Evolutionary conservation across 2,113 vertebrate species (phyloP), one percentile per base, ranked within the genome.

Genomic region (Limnothrissa miodon): DNA sequence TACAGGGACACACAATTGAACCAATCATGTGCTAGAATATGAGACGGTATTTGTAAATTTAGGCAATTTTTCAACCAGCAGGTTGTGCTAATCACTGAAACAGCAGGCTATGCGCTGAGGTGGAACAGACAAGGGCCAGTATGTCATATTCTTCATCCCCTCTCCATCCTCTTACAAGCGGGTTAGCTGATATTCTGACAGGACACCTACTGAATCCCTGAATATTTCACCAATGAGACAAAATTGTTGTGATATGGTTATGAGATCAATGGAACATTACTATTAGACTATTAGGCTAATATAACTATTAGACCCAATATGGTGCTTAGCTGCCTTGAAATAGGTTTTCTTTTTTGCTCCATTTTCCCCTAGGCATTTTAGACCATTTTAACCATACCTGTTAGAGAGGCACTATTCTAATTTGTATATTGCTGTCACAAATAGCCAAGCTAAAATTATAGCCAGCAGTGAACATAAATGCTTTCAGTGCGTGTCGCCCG

Each of bases 361-460:
- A 23, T 33, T 74, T 4, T 17, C 33, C 66, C 66, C 66, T 33
- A 36, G 25, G 62, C 0, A 0, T 39, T 0, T 36, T 4, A 74
- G 19, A 56, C 19, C 21, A 7, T 56, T 23, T 23, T 56, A 10
- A 29, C 10, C 59, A 66, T 33, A 25, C 25, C n/a, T 66, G 59
- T 29, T 66, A 66, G 2, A 66, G 66, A 70, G 62, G 62, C 29
- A 70, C 25, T 33, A 33, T 29, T 33, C 7, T 70, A 70, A 70
- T 70, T 29, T 59, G 29, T 17, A 74, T 74, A 33, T 74, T 39
- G 66, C 66, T 74, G 66, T 74, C 66, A 74, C 66, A 74, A 74
- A 74, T 36, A 29, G 66, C 29, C 66, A 33, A 36, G 33, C 66
- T 74, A 17, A 36, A 74, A 74, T 74, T 11, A 29, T 15, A 74